Percentiles rank a stretch among this genome's conserved stretches.
These are phyloP conservation scores for Clavelina lepadiformis DNA, from an alignment of 23 tunicate genomes.

Conservation along the genomic window DNA sequence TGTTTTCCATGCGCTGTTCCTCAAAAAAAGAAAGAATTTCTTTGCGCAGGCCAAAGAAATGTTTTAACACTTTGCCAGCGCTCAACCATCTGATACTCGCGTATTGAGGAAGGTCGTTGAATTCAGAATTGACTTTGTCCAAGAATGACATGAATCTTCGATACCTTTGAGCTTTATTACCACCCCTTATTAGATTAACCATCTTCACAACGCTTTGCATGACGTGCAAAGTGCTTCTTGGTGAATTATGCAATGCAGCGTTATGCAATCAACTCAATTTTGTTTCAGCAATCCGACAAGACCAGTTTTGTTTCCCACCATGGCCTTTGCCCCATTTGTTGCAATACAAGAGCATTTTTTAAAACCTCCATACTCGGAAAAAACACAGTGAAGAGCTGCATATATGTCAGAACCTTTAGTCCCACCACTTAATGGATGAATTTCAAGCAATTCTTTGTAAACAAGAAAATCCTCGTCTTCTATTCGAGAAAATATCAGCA, in stretches of 20 bases:
- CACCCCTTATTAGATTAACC: slow-evolving; percentile 18
- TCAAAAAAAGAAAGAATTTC: slow-evolving; percentile 27
- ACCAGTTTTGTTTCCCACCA: slow-evolving; percentile 12
- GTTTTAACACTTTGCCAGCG: slow-evolving; percentile 16
- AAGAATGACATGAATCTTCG: slow-evolving; percentile 1
- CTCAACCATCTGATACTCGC: slow-evolving; percentile 13
- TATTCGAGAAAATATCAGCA: slow-evolving; percentile 17
- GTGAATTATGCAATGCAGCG: slow-evolving; percentile 13
- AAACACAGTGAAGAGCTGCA: slow-evolving; percentile 14
- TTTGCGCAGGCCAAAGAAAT: slow-evolving; percentile 10
- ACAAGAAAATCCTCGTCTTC: slow-evolving; percentile 10
- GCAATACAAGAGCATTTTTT: slow-evolving; percentile 10
- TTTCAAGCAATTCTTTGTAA: slow-evolving; percentile 3
- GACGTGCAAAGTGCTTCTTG: slow-evolving; percentile 20
- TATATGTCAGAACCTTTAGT: slow-evolving; percentile 13
- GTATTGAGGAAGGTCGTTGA: not conserved
- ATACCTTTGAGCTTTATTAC: slow-evolving; percentile 14
- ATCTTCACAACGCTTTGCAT: slow-evolving; percentile 11
- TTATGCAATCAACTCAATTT: slow-evolving; percentile 6
- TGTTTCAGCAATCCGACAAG: slow-evolving; percentile 8
- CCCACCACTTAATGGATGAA: slow-evolving; percentile 13
- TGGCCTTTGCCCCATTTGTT: slow-evolving; percentile 3
- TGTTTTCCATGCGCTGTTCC: slow-evolving; percentile 10
- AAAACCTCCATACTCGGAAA: slow-evolving; percentile 9
- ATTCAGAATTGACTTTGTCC: slow-evolving; percentile 9